Percentiles rank a stretch among this genome's conserved stretches.
Evolutionary conservation across 2,888 invertebrate species (phyloP).

Genomic region (Microdon myrmicae): DNA sequence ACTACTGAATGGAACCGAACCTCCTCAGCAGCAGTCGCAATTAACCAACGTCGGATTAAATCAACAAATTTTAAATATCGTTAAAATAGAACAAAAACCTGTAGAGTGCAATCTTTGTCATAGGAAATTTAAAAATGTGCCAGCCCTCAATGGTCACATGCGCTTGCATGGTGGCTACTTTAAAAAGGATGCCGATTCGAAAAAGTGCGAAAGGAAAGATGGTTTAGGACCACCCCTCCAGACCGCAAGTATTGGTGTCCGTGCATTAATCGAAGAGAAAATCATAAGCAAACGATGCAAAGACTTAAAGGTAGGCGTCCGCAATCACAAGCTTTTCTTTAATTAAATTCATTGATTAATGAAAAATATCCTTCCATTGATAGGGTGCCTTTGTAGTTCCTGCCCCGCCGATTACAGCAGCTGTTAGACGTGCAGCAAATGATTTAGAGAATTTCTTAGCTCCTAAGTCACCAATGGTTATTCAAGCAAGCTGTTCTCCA

Average conservation of each 20-base stretch:
- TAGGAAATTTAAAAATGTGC: slow-evolving; percentile 96
- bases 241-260: slow-evolving; percentile 90
- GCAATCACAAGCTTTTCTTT: not conserved
- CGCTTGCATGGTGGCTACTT: slow-evolving; percentile 96
- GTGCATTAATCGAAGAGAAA: slow-evolving; percentile 92
- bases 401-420: slow-evolving; percentile 64
- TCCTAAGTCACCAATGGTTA: slow-evolving; percentile 57
- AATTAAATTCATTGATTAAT: not conserved
- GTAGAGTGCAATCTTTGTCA: slow-evolving; percentile 96
- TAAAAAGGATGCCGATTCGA: slow-evolving; percentile 91
- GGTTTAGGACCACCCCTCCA: slow-evolving; percentile 84
- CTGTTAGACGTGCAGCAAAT: slow-evolving; percentile 62
- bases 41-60: slow-evolving; percentile 60
- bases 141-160: slow-evolving; percentile 98
- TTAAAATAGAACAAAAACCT: slow-evolving; percentile 78
- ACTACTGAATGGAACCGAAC: slow-evolving; percentile 57
- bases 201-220: slow-evolving; percentile 87
- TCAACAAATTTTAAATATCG: slow-evolving; percentile 65
- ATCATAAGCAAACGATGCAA: slow-evolving; percentile 85
- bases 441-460: slow-evolving; percentile 65
- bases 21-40: slow-evolving; percentile 60
- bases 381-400: slow-evolving; percentile 67
- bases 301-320: slow-evolving; percentile 63
- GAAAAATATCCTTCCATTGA: not conserved
- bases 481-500: slow-evolving; percentile 31